phyloP scores from a whole-genome alignment of 2,113 vertebrate genomes.

The Neoarius graeffei region DNA sequence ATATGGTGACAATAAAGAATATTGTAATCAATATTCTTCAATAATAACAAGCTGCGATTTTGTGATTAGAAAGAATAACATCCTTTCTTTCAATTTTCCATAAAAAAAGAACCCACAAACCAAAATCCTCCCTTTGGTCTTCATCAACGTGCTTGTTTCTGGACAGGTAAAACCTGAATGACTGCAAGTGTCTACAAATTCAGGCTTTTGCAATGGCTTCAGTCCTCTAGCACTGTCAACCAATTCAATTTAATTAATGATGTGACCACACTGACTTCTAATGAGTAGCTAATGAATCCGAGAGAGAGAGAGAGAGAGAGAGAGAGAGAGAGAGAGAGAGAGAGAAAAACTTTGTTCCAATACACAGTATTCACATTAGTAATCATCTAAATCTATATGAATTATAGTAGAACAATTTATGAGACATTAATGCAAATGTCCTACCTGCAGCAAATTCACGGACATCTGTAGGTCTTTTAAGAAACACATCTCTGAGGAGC shows the following conservation, averaged over 20 bases:
- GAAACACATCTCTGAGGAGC: slow-evolving; percentile 64
- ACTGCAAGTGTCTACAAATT: background rate
- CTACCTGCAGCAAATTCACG: slow-evolving; percentile 72
- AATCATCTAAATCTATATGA: background rate
- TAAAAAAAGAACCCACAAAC: background rate
- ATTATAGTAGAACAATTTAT: background rate
- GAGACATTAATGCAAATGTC: background rate
- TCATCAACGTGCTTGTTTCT: background rate
- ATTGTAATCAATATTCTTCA: background rate
- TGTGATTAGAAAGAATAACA: background rate
- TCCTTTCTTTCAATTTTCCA: background rate
- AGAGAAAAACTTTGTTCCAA: background rate
- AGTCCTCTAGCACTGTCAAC: background rate
- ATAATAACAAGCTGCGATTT: background rate
- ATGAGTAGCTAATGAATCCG: background rate
- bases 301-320: too few species aligned
- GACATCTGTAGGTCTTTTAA: slow-evolving; percentile 68
- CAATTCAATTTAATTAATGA: background rate
- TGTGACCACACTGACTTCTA: background rate
- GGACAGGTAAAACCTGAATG: background rate
- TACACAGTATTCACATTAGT: background rate
- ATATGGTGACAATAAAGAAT: background rate
- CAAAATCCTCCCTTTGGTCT: background rate
- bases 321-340: background rate
- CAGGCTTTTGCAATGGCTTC: background rate